Base-by-base conservation (phyloP, 2,888 invertebrate genomes). In the Acronicta alni region DNA sequence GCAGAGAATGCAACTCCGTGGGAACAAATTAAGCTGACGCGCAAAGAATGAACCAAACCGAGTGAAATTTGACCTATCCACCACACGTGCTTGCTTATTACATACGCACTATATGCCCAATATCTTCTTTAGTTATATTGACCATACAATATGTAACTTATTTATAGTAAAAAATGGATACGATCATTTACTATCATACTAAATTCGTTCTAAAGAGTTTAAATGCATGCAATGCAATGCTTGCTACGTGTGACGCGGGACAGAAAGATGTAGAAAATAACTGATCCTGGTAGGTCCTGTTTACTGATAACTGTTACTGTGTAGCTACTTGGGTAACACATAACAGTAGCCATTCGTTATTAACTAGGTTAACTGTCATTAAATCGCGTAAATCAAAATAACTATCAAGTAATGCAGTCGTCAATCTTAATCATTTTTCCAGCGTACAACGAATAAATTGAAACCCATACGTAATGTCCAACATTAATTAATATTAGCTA, bases 1-100 rank as follows among this genome's bases (percentile, higher is more conserved):
- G 78, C 63, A 75, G 78, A 80, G 72, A 82, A 75, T 76, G 75
- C 80, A 79, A 80, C 63, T 75, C 77, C 80, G 84, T 84, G 84
- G 79, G 84, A 84, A 84, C 59, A 62, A 51, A 75, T 75, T 56
- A 71, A 69, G 55, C 65, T 62, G 65, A 70, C 77, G 72, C 76
- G 70, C 77, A 61, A 71, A 67, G 82, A 80, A 84, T 82, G 61
- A 55, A 58, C 72, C 55, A 68, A 70, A 67, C 57, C 53, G 47
- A 54, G 72, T 72, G 80, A 82, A 82, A 83, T 79, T 77, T 77
- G 77, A 83, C 77, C 78, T 75, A 72, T 55, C 66, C 61, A 42
- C 53, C 51, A 72, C 79, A 77, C 71, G 67, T 73, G 75, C 62
- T 67, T 53, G 51, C 46, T 57, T 42, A 45, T 42, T 35, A 30